These are phyloP conservation scores for Synergus itoensis DNA, from an alignment of 2,888 invertebrate genomes.

Conservation along the genomic window DNA sequence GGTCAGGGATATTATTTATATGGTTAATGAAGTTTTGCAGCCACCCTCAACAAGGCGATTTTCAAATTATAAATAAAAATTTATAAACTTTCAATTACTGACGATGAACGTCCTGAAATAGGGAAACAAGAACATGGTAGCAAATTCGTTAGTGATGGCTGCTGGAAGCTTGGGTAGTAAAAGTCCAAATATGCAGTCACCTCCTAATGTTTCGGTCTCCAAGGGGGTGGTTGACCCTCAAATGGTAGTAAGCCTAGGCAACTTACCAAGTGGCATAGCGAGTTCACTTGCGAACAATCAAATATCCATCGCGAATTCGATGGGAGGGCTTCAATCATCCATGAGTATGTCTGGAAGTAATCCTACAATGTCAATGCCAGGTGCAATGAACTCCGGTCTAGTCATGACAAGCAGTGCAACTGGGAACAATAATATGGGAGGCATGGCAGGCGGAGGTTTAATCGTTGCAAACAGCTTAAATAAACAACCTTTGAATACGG, in stretches of 20 bases:
- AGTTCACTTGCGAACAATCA: conserved; percentile 78
- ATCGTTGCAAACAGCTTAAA: conserved; percentile 87
- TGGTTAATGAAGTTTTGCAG: no score
- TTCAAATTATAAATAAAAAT: background rate
- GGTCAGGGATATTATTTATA: no score
- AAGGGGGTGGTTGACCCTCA: conserved; percentile 82
- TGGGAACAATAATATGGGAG: conserved; percentile 79
- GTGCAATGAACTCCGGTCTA: conserved; percentile 81
- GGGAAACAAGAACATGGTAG: conserved; percentile 86
- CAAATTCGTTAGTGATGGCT: conserved; percentile 85
- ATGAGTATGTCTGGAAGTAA: conserved; percentile 82
- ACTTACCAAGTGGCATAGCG: conserved; percentile 80
- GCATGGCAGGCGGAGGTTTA: conserved; percentile 86
- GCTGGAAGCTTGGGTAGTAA: conserved; percentile 89
- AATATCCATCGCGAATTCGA: conserved; percentile 77
- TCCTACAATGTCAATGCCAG: conserved; percentile 75
- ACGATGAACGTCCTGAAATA: conserved; percentile 76
- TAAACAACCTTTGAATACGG: conserved; percentile 82
- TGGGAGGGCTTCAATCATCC: conserved; percentile 79
- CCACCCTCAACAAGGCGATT: background rate
- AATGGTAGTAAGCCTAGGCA: conserved; percentile 81
- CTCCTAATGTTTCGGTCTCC: conserved; percentile 89
- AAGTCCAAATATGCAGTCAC: conserved; percentile 91
- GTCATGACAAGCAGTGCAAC: conserved; percentile 89
- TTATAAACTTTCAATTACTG: background rate